These are phyloP conservation scores for Ochlodes sylvanus DNA, from an alignment of 2,888 invertebrate species.

Conservation along the genomic window DNA sequence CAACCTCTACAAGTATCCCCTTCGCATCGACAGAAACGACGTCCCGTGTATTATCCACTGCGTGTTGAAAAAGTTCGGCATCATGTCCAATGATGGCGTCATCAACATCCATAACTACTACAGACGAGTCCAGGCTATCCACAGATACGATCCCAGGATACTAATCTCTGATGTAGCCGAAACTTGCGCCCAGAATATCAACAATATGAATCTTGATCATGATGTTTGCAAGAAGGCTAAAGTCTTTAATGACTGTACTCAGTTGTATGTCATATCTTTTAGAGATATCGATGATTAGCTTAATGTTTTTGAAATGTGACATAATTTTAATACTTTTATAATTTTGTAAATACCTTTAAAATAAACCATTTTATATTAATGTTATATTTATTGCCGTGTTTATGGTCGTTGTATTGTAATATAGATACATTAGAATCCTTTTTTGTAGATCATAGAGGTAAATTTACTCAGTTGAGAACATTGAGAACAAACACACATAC, in stretches of 20 bases:
- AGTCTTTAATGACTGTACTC: conserved; percentile 79
- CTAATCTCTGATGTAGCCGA: conserved; percentile 79
- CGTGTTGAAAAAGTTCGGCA: conserved; percentile 77
- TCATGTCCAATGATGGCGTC: conserved; percentile 74
- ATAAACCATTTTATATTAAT: neutral
- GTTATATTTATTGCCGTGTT: neutral
- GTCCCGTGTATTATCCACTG: conserved; percentile 79
- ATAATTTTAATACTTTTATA: conserved; percentile 19
- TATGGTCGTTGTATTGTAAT: too few species aligned
- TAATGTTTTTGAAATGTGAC: neutral
- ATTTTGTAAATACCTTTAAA: neutral
- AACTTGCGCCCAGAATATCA: conserved; percentile 76
- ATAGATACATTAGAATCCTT: too few species aligned
- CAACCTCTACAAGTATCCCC: conserved; percentile 73
- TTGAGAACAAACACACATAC: too few species aligned
- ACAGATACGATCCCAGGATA: conserved; percentile 75
- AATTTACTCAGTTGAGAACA: too few species aligned
- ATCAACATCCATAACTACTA: conserved; percentile 78
- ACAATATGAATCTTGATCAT: conserved; percentile 76
- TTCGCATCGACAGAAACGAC: conserved; percentile 72
- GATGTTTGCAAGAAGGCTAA: conserved; percentile 80
- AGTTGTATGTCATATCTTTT: conserved; percentile 73
- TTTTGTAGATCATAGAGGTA: too few species aligned
- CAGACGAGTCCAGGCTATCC: conserved; percentile 73
- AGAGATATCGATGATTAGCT: conserved; percentile 56